phyloP scores from a whole-genome alignment of 1,140 invertebrate genomes.

The Octopus bimaculoides region DNA sequence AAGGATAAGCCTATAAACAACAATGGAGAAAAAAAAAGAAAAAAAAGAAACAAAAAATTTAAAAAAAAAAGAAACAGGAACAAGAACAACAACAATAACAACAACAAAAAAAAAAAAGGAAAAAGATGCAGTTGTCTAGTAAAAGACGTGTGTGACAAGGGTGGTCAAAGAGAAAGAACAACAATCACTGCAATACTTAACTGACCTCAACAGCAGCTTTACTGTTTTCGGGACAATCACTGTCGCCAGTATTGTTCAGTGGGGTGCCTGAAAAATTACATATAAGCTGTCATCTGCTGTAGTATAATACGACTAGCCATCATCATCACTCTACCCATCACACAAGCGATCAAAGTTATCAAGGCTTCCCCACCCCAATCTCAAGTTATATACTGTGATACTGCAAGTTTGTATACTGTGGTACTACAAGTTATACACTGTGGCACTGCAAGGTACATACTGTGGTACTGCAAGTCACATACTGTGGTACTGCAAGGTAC shows the following conservation, averaged over 20 bases:
- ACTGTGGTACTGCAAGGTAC: no score
- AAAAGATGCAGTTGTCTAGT: background rate
- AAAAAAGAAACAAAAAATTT: background rate
- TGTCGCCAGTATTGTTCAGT: background rate
- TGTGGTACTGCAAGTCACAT: no score
- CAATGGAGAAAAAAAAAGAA: background rate
- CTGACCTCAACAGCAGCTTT: background rate
- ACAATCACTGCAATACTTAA: conserved; percentile 6
- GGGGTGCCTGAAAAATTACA: background rate
- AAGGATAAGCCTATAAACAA: no score
- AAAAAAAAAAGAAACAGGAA: background rate
- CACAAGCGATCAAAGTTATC: no score
- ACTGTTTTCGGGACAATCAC: background rate
- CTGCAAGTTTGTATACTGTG: no score
- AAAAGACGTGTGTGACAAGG: background rate
- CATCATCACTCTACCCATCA: no score
- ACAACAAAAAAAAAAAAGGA: background rate
- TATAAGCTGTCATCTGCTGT: background rate
- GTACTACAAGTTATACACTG: no score
- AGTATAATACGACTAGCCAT: background rate
- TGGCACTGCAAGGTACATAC: no score
- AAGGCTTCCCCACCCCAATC: no score
- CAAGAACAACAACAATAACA: background rate
- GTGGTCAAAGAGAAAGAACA: conserved; percentile 3
- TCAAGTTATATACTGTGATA: no score